Evolutionary conservation across 2,113 vertebrate species (phyloP), one percentile per base, ranked within the genome.

Genomic region (Vanacampus margaritifer): DNA sequence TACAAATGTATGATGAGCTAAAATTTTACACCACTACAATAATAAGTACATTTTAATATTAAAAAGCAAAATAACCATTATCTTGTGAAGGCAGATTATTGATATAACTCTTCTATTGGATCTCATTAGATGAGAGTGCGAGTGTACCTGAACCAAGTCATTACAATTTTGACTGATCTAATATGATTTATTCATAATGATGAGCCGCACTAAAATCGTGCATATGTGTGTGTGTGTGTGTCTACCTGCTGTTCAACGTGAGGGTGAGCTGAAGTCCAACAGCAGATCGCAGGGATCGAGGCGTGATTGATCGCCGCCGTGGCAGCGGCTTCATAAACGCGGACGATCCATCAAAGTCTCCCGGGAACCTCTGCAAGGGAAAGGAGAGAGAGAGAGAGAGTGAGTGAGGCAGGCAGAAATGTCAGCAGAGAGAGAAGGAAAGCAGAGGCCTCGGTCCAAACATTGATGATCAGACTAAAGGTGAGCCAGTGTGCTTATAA

Each of bases 251-350:
- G 36, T 35, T 58, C n/a, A 23, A 59, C 73, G 60, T 61, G 66
- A 71, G 83, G 23, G 75, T 51, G 73, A 81, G 77, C 80, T 79
- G 57, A 70, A 66, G 71, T 65, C 73, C 67, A 45, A 59, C 75
- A 73, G 77, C 75, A 79, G 80, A 80, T 86, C 79, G 64, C 66
- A 76, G 80, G 81, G 69, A 80, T 80, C 75, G 32, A 12, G 75
- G 58, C 78, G 76, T 92, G 90, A 92, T 90, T 87, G 91, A 91
- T 93, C 89, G 84, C 78, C 80, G 77, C 72, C 76, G 86, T 88
- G 85, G 86, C 88, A 88, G 89, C 84, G 67, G 90, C 89, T 91
- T 88, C 89, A 91, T 91, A 91, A 91, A 88, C 83, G 71, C 79
- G 61, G 60, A 80, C 75, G 85, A 93, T 92, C 90, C 87, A 92